A percentile compares a stretch with the other conserved stretches of the same genome.
These are phyloP conservation scores for Asobara japonica DNA, from an alignment of 1,140 invertebrate genomes.

Conservation along the genomic window DNA sequence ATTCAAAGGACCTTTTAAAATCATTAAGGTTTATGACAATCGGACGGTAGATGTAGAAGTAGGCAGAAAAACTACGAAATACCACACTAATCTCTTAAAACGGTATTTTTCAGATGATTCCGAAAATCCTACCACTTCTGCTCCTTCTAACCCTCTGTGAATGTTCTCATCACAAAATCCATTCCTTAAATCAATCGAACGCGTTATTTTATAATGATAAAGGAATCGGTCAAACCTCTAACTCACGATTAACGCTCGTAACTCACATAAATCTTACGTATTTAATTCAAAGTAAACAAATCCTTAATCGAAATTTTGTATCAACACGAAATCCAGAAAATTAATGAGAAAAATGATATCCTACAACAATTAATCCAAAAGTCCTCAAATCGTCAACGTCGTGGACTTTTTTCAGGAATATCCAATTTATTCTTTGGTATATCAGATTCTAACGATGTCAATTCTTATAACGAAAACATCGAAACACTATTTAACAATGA, in stretches of 20 bases:
- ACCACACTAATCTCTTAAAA: constrained; percentile 41
- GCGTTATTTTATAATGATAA: constrained; percentile 37
- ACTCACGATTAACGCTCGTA: constrained; percentile 30
- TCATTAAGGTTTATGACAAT: too few species aligned
- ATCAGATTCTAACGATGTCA: not conserved
- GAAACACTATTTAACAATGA: constrained; percentile 35
- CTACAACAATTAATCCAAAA: too few species aligned
- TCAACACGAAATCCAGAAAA: not conserved
- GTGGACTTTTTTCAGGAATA: too few species aligned
- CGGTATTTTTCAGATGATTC: constrained; percentile 30
- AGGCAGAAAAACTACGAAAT: constrained; percentile 24
- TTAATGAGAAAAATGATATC: too few species aligned
- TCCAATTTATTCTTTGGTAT: too few species aligned
- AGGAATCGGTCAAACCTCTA: constrained; percentile 29
- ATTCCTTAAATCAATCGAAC: not conserved
- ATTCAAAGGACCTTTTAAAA: too few species aligned
- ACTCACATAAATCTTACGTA: constrained; percentile 37
- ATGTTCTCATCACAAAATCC: not conserved
- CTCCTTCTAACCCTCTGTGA: not conserved
- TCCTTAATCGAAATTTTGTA: not conserved
- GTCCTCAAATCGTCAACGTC: too few species aligned
- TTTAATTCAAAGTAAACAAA: not conserved
- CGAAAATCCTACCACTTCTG: not conserved
- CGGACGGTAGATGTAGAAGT: too few species aligned
- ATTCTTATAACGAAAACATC: constrained; percentile 27